These are phyloP conservation scores for Neoitamus cyanurus DNA, from an alignment of 2,888 invertebrate genomes.

Conservation along the genomic window DNA sequence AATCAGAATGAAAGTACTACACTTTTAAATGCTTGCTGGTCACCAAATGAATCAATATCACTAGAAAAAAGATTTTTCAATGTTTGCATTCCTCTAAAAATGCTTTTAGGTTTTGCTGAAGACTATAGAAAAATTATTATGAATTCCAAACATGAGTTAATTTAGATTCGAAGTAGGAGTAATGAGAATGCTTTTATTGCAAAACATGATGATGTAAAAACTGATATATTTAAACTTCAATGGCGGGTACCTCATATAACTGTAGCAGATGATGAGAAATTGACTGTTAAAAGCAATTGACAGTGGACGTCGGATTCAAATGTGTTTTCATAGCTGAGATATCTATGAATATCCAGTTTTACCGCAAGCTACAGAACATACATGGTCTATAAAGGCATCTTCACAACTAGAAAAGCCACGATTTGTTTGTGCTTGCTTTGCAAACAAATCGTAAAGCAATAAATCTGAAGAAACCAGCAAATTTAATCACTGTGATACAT, in stretches of 20 bases:
- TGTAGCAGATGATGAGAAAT: slow-evolving; percentile 36
- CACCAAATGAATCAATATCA: slow-evolving; percentile 39
- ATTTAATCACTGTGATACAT: slow-evolving; percentile 57
- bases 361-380: slow-evolving; percentile 57
- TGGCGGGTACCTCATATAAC: slow-evolving; percentile 53
- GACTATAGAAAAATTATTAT: slow-evolving; percentile 61
- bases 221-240: slow-evolving; percentile 52
- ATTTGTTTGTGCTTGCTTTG: slow-evolving; percentile 59
- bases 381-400: slow-evolving; percentile 60
- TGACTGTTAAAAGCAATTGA: slow-evolving; percentile 11
- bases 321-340: slow-evolving; percentile 39
- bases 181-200: slow-evolving; percentile 43
- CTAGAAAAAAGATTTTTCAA: slow-evolving; percentile 55
- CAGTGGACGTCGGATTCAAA: slow-evolving; percentile 1
- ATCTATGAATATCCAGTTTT: slow-evolving; percentile 46
- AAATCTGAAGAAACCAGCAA: slow-evolving; percentile 57
- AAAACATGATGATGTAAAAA: slow-evolving; percentile 19
- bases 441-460: slow-evolving; percentile 58
- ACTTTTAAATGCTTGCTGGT: slow-evolving; percentile 53
- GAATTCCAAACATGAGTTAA: slow-evolving; percentile 61
- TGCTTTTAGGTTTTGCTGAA: slow-evolving; percentile 60
- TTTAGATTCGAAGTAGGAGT: slow-evolving; percentile 49
- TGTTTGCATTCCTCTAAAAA: slow-evolving; percentile 58
- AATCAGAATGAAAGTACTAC: slow-evolving; percentile 50
- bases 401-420: slow-evolving; percentile 61